Percentiles rank a stretch among this genome's conserved stretches.
These are phyloP conservation scores for Syrphus vitripennis DNA, from an alignment of 2,888 invertebrate genomes.

Conservation along the genomic window DNA sequence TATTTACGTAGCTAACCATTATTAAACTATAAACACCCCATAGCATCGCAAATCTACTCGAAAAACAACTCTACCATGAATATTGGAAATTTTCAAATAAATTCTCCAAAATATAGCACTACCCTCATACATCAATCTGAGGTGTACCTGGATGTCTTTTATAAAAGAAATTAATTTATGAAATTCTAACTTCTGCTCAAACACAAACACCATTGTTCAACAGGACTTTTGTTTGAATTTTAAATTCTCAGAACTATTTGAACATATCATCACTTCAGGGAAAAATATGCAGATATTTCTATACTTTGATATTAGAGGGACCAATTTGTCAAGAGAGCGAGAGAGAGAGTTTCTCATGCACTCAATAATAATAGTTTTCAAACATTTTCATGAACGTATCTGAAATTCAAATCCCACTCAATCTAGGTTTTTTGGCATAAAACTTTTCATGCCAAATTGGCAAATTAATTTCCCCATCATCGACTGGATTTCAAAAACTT, in stretches of 20 bases:
- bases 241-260: not conserved
- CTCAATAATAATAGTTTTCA: conserved; percentile 5
- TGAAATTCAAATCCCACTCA: conserved; percentile 17
- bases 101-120: not conserved
- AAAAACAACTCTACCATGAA: not conserved
- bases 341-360: not conserved
- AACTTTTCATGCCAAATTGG: conserved; percentile 35
- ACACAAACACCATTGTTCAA: not conserved
- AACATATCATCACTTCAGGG: not conserved
- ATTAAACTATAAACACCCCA: too few relatives aligned
- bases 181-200: not conserved
- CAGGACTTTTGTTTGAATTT: not conserved
- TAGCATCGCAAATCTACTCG: not conserved
- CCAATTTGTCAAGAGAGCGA: not conserved
- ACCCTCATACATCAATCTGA: not conserved
- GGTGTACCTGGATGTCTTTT: not conserved
- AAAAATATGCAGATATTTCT: not conserved
- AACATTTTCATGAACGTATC: not conserved
- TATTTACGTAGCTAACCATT: too few relatives aligned
- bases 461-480: conserved; percentile 36
- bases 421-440: not conserved
- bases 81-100: not conserved
- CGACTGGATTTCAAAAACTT: not conserved
- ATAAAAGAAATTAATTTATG: not conserved
- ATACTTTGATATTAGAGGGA: too few relatives aligned